phyloP scores from a whole-genome alignment of 2,797 vertebrate species.

The Labeo calbasu region DNA sequence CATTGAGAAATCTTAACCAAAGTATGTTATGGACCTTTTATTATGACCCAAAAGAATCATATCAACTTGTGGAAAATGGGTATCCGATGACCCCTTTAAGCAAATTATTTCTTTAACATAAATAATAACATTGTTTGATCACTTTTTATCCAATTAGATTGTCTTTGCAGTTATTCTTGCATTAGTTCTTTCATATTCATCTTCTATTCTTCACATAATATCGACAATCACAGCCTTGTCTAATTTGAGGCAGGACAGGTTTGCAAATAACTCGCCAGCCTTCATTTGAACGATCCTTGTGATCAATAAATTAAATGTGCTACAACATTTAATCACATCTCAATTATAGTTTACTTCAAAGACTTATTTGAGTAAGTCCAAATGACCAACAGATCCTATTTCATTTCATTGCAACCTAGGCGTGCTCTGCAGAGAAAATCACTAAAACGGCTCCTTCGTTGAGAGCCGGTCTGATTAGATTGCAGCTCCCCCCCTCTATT shows the following conservation, averaged over 20 bases:
- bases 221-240: not conserved
- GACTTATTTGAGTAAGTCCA: not conserved
- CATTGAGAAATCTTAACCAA: too few relatives aligned
- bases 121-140: not conserved
- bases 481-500: conserved; percentile 63
- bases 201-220: not conserved
- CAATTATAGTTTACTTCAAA: conserved; percentile 36
- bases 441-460: conserved; percentile 31
- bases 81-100: too few relatives aligned
- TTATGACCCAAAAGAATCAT: too few relatives aligned
- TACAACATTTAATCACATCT: conserved; percentile 28
- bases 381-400: conserved; percentile 18
- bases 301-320: conserved; percentile 33
- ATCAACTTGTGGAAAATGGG: too few relatives aligned
- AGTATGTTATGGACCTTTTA: too few relatives aligned
- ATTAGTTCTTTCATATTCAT: not conserved
- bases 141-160: not conserved
- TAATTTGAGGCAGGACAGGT: not conserved
- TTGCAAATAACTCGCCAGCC: conserved; percentile 17
- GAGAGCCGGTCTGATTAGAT: conserved; percentile 68
- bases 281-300: conserved; percentile 20
- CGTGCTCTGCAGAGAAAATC: conserved; percentile 58
- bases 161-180: not conserved
- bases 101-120: not conserved
- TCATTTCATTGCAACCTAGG: conserved; percentile 66